These are phyloP conservation scores for Agrilus cyanescens DNA, from an alignment of 2,888 invertebrate species.

Conservation along the genomic window DNA sequence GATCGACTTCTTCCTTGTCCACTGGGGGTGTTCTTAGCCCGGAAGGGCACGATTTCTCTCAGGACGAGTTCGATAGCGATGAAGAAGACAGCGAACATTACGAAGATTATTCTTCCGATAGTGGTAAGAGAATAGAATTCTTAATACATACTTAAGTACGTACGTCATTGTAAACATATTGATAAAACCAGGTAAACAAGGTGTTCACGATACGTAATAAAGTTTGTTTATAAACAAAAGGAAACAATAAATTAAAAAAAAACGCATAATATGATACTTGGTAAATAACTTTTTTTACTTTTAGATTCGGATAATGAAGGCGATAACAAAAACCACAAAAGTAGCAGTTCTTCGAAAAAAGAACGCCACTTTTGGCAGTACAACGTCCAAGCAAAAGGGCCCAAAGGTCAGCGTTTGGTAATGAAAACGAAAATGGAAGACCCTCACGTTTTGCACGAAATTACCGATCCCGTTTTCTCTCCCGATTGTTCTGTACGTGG, in stretches of 20 bases:
- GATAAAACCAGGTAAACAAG: too few relatives aligned
- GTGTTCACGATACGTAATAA: too few relatives aligned
- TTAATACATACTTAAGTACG: too few relatives aligned
- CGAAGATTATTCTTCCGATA: slow-evolving; percentile 76
- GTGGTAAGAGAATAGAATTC: slow-evolving; percentile 41
- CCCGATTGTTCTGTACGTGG: slow-evolving; percentile 83
- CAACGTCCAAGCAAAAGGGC: slow-evolving; percentile 95
- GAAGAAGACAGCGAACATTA: slow-evolving; percentile 81
- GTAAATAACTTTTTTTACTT: slow-evolving; percentile 9
- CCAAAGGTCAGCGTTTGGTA: slow-evolving; percentile 83
- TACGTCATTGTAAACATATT: too few relatives aligned
- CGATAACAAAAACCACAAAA: slow-evolving; percentile 33
- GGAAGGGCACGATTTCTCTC: slow-evolving; percentile 65
- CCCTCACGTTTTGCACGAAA: slow-evolving; percentile 81
- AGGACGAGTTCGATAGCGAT: slow-evolving; percentile 74
- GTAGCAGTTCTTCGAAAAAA: slow-evolving; percentile 41
- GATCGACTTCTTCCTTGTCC: slow-evolving; percentile 71
- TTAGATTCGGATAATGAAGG: slow-evolving; percentile 56
- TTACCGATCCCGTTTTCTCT: slow-evolving; percentile 94
- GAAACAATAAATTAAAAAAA: too few relatives aligned
- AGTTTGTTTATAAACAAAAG: too few relatives aligned
- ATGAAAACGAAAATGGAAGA: slow-evolving; percentile 78
- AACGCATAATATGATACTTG: too few relatives aligned
- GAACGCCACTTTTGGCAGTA: slow-evolving; percentile 97
- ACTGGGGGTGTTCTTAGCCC: slow-evolving; percentile 76